phyloP scores from a whole-genome alignment of 1,140 invertebrate genomes.

The Chionoecetes opilio region DNA sequence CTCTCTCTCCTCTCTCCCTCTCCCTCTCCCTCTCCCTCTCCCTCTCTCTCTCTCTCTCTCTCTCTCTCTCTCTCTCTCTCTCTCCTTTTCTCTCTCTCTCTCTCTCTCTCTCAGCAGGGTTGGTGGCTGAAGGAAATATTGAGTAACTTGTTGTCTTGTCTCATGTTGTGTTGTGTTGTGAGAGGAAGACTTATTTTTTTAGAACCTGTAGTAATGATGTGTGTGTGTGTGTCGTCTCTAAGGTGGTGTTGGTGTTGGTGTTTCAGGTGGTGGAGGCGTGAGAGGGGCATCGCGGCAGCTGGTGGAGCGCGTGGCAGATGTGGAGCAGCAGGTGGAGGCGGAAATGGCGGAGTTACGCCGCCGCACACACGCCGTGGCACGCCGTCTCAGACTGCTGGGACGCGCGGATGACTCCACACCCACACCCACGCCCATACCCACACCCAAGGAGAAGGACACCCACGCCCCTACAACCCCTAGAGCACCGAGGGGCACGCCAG shows the following conservation, averaged over 20 bases:
- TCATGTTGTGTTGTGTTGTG: too few relatives aligned
- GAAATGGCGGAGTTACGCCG: slow-evolving; percentile 73
- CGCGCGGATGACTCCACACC: slow-evolving; percentile 53
- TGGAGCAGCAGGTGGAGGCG: slow-evolving; percentile 77
- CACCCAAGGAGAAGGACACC: slow-evolving; percentile 51
- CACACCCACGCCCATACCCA: slow-evolving; percentile 60
- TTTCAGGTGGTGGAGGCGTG: neutral
- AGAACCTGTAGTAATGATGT: too few relatives aligned
- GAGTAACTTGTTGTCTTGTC: too few relatives aligned
- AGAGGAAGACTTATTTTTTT: too few relatives aligned
- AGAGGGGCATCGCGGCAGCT: neutral
- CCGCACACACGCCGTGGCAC: slow-evolving; percentile 72
- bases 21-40: too few relatives aligned
- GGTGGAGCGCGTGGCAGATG: slow-evolving; percentile 41
- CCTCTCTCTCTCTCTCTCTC: too few relatives aligned
- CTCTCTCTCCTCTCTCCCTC: too few relatives aligned
- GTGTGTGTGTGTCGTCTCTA: too few relatives aligned
- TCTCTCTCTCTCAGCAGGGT: too few relatives aligned
- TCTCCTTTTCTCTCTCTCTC: too few relatives aligned
- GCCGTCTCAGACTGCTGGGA: slow-evolving; percentile 69
- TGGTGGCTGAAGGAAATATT: too few relatives aligned
- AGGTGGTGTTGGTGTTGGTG: neutral
- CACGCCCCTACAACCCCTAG: neutral
- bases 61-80: too few relatives aligned
- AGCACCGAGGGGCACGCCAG: neutral